Evolutionary conservation across 2,113 vertebrate species (phyloP).

Genomic region (zebrafish (Danio rerio)): GRCz12tu NC_133185.1:44540501-44541000

Average conservation of each 20-base stretch:
- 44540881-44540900: constrained; percentile 34
- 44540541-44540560: no score
- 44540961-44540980: constrained; percentile 37
- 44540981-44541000: constrained; percentile 38
- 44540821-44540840: background rate
- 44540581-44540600: background rate
- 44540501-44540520: no score
- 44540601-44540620: background rate
- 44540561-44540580: background rate
- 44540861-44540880: constrained; percentile 33
- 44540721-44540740: constrained; percentile 46
- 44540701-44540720: constrained; percentile 49
- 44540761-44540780: constrained; percentile 39
- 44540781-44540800: constrained; percentile 46
- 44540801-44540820: constrained; percentile 23
- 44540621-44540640: constrained; percentile 1
- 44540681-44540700: constrained; percentile 53
- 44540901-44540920: constrained; percentile 14
- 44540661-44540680: constrained; percentile 49
- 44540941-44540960: constrained; percentile 32
- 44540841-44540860: constrained; percentile 10
- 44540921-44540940: constrained; percentile 29
- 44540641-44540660: constrained; percentile 44
- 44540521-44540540: no score
- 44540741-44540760: constrained; percentile 46